A percentile compares a stretch with the other conserved stretches of the same genome.
These are phyloP conservation scores for Trogon melanurus DNA, from an alignment of 2,113 vertebrate species.

Conservation along the genomic window DNA sequence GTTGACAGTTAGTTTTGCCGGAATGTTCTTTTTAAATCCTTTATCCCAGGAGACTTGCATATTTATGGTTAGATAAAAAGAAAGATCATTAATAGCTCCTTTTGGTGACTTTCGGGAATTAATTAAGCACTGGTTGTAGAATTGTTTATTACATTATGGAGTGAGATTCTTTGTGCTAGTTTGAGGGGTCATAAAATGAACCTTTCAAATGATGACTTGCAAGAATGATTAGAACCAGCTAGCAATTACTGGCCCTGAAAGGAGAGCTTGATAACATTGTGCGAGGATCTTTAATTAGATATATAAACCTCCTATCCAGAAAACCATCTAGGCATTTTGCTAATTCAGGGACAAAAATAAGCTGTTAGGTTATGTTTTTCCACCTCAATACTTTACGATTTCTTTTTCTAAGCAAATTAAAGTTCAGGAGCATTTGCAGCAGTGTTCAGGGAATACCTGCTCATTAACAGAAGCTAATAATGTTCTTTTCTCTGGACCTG, in stretches of 20 bases:
- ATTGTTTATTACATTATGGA: conserved; percentile 70
- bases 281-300: not conserved
- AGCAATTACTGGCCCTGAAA: conserved; percentile 42
- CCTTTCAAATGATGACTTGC: conserved; percentile 62
- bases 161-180: conserved; percentile 64
- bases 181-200: conserved; percentile 72
- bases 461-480: conserved; percentile 41
- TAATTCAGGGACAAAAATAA: not conserved
- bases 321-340: not conserved
- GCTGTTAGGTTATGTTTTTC: not conserved
- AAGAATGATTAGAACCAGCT: conserved; percentile 69
- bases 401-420: conserved; percentile 16
- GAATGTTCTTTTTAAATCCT: conserved; percentile 47
- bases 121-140: conserved; percentile 72
- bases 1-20: conserved; percentile 50
- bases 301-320: not conserved
- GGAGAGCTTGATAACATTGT: conserved; percentile 27
- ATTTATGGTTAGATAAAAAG: conserved; percentile 62
- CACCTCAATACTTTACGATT: not conserved
- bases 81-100: conserved; percentile 66
- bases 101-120: conserved; percentile 64
- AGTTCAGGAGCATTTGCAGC: conserved; percentile 14
- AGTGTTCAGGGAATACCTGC: conserved; percentile 43
- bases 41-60: conserved; percentile 45
- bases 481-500: not conserved